Evolutionary conservation across 2,797 vertebrate genomes (phyloP).

Genomic region (Delichon dasypus): DNA sequence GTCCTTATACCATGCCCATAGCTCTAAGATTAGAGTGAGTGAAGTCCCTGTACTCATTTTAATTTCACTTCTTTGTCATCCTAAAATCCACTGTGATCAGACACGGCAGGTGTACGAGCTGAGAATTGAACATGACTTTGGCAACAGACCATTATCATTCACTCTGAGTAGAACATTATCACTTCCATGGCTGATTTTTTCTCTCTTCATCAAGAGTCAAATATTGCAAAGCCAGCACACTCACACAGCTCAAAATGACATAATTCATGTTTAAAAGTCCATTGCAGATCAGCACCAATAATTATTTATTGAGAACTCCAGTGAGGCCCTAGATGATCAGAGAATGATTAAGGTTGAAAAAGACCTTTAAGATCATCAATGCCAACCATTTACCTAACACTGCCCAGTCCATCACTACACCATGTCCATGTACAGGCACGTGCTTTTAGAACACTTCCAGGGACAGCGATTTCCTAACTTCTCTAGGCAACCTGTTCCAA

Average conservation of each 20-base stretch:
- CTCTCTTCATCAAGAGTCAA: not conserved
- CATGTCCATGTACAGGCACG: rapidly evolving
- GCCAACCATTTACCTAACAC: not conserved
- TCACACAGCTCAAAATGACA: not conserved
- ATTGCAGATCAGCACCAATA: not conserved
- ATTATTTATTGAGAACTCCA: not conserved
- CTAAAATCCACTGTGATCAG: not conserved
- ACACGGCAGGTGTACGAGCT: not conserved
- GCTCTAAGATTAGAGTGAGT: not conserved
- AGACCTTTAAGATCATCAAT: not conserved
- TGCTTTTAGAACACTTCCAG: not conserved
- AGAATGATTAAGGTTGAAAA: not conserved
- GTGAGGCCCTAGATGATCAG: not conserved
- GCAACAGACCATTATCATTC: not conserved
- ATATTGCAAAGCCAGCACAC: not conserved
- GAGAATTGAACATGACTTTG: not conserved
- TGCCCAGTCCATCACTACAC: not conserved
- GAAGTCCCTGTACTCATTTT: not conserved
- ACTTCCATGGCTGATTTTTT: rapidly evolving
- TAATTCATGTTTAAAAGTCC: not conserved
- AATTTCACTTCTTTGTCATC: not conserved
- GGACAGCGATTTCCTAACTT: not conserved
- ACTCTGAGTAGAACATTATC: not conserved
- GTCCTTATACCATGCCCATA: not conserved
- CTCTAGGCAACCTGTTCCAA: not conserved